Evolutionary conservation across 1,140 invertebrate genomes (phyloP), one percentile per base, ranked within the genome.

Genomic region (Sminthurinus signatus): DNA sequence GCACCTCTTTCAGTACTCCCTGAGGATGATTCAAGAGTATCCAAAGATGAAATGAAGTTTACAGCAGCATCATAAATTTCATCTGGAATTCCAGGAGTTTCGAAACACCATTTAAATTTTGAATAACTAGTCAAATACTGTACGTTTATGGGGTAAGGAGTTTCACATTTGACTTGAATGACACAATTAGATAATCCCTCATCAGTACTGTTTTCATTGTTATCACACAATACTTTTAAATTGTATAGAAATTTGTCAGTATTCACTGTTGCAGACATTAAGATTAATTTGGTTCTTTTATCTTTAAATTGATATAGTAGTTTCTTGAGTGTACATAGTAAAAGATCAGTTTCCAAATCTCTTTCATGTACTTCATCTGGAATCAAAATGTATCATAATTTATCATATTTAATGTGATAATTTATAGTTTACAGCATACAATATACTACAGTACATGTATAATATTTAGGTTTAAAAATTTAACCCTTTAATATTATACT

Each of bases 291-390:
- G n/a, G 15, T 23, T 58, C 44, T 21, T 69, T 61, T 31, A 72
- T 50, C 56, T n/a, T n/a, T n/a, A n/a, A n/a, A n/a, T n/a, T n/a
- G n/a, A n/a, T n/a, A 72, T 65, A 14, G 82, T 73, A 59, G 88
- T 89, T 61, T 87, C n/a, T n/a, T n/a, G n/a, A n/a, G n/a, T n/a
- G n/a, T n/a, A n/a, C n/a, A 81, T 8, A 99, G 74, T 3, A 97
- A 77, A 75, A 99, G 96, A 83, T 87, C 94, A 81, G 93, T 92
- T 60, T 98, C 91, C 75, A 91, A 84, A 74, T 94, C 89, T 23
- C 96, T 80, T 79, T 99, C 96, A 75, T 99, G 96, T 21, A 99
- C 87, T 77, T 96, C 91, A 78, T 94, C 50, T 52, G 44, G 10
- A 36, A 36, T 8, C 32, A 36, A 36, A 36, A 36, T 8, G 32